Conservation (phyloP, 2,888 invertebrate genomes). For the Drosophila histrio region DNA sequence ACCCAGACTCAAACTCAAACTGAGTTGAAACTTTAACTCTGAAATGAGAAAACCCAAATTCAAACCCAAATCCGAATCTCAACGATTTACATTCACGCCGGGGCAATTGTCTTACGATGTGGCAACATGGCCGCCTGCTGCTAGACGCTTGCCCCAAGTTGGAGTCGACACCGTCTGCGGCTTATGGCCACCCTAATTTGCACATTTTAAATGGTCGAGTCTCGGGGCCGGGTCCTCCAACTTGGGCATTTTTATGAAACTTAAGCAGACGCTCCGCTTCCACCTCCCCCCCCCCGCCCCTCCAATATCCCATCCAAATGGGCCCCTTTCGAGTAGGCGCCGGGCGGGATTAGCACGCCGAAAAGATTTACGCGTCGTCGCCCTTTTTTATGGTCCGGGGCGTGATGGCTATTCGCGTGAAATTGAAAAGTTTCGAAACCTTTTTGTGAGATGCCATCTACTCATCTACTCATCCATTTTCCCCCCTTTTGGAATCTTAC, state of each 20-base stretch:
- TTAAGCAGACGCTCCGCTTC: constrained; percentile 45
- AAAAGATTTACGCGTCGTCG: constrained; percentile 71
- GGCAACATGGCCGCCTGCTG: constrained; percentile 57
- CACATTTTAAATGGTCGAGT: constrained; percentile 71
- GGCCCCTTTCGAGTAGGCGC: constrained; percentile 25
- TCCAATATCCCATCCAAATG: constrained; percentile 4
- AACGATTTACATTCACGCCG: constrained; percentile 58
- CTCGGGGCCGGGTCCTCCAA: neutral
- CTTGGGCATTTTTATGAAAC: constrained; percentile 61
- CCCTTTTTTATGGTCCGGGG: constrained; percentile 61
- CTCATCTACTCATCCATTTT: neutral
- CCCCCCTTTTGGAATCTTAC: neutral
- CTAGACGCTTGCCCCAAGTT: neutral
- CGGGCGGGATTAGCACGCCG: constrained; percentile 64
- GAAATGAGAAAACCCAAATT: constrained; percentile 10
- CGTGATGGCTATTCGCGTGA: constrained; percentile 49
- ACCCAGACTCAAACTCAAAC: neutral
- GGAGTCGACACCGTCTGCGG: constrained; percentile 44
- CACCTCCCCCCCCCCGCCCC: neutral
- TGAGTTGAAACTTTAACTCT: neutral
- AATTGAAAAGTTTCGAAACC: constrained; percentile 72
- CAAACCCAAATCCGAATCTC: constrained; percentile 39
- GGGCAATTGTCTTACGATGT: constrained; percentile 73
- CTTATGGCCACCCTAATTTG: constrained; percentile 75
- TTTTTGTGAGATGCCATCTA: constrained; percentile 19